A percentile compares a stretch with the other conserved stretches of the same genome.
Evolutionary conservation across 2,113 vertebrate species (phyloP).

Genomic region (Apus apus): DNA sequence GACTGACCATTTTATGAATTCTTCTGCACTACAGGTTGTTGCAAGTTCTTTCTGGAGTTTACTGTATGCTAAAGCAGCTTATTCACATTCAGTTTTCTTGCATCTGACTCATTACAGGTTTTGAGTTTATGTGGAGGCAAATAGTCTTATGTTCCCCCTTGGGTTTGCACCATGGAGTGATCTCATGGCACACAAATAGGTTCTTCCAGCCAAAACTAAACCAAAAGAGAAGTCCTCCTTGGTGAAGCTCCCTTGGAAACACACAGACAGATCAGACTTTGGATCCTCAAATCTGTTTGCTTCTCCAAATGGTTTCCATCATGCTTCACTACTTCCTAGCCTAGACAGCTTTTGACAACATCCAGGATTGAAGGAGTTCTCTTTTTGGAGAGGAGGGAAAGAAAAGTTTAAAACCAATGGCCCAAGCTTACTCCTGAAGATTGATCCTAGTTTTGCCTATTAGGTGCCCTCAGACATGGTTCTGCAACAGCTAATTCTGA

Average conservation of each 20-base stretch:
- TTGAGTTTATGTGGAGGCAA: neutral
- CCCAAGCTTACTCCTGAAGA: neutral
- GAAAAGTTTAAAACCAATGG: neutral
- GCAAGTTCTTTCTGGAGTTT: neutral
- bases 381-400: neutral
- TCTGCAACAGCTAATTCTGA: neutral
- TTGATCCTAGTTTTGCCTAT: neutral
- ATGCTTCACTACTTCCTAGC: neutral
- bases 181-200: neutral
- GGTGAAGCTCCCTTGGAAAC: neutral
- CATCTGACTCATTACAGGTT: neutral
- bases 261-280: neutral
- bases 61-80: neutral
- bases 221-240: neutral
- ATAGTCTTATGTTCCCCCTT: neutral
- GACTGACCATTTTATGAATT: neutral
- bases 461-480: neutral
- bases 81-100: neutral
- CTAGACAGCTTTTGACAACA: neutral
- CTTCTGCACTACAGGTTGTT: neutral
- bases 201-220: neutral
- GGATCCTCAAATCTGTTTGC: neutral
- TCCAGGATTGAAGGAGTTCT: neutral
- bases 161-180: rapidly evolving
- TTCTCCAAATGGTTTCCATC: neutral